Percentiles rank a stretch among this genome's conserved stretches.
phyloP scores from a whole-genome alignment of 2,888 invertebrate species.

The Leptopilina syphax region DNA sequence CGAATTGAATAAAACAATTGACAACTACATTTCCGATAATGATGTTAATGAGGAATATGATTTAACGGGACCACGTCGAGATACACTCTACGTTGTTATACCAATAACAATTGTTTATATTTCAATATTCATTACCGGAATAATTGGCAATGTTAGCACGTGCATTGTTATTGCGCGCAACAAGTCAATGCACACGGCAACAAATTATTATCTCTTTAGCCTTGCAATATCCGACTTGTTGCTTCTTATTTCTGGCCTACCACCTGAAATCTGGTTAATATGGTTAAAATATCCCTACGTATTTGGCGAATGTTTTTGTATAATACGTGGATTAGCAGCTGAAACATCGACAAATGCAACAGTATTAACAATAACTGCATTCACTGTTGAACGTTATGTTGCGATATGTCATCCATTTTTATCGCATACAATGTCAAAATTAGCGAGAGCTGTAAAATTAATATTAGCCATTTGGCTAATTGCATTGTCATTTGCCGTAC shows the following conservation, averaged over 20 bases:
- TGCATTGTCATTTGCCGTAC: slow-evolving; percentile 85
- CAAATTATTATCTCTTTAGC: slow-evolving; percentile 83
- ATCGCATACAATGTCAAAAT: slow-evolving; percentile 90
- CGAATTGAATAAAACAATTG: neutral
- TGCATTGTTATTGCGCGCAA: slow-evolving; percentile 82
- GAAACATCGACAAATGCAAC: slow-evolving; percentile 80
- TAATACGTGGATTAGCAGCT: slow-evolving; percentile 78
- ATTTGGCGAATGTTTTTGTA: slow-evolving; percentile 80
- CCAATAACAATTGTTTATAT: slow-evolving; percentile 79
- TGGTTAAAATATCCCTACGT: slow-evolving; percentile 78
- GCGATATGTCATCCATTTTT: slow-evolving; percentile 85
- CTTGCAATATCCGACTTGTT: slow-evolving; percentile 82
- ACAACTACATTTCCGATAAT: neutral
- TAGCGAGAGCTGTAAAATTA: slow-evolving; percentile 89
- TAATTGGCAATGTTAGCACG: slow-evolving; percentile 81
- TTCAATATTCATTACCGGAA: slow-evolving; percentile 80
- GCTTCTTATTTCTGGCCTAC: slow-evolving; percentile 80
- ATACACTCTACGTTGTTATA: slow-evolving; percentile 76
- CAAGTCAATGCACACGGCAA: slow-evolving; percentile 83
- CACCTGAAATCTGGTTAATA: slow-evolving; percentile 79
- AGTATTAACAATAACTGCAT: slow-evolving; percentile 82
- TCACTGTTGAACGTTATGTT: slow-evolving; percentile 85
- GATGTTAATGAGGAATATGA: slow-evolving; percentile 28
- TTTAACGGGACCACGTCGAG: slow-evolving; percentile 60
- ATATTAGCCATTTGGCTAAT: slow-evolving; percentile 89